These are phyloP conservation scores for Megaptera novaeangliae DNA, from an alignment of 2,113 vertebrate genomes.

Conservation along the genomic window DNA sequence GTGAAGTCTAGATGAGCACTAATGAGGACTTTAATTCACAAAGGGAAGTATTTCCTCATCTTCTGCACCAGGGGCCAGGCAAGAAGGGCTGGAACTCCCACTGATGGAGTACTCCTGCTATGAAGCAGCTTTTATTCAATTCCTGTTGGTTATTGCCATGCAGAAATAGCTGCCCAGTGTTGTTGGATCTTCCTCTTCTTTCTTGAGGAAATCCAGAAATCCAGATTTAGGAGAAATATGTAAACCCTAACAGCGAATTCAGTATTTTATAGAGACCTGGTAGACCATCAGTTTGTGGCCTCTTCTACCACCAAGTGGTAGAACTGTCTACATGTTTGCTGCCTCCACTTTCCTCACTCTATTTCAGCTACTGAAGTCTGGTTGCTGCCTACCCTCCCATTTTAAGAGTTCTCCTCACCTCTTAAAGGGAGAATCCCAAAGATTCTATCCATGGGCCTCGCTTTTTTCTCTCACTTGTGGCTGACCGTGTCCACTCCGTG, in stretches of 20 bases:
- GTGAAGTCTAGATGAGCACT: not conserved
- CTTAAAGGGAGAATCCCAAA: not conserved
- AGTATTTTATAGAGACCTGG: not conserved
- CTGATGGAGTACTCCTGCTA: not conserved
- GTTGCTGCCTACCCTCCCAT: not conserved
- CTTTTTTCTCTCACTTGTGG: not conserved
- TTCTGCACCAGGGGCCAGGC: not conserved
- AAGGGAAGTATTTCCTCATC: not conserved
- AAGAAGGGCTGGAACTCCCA: not conserved
- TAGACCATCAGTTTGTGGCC: not conserved
- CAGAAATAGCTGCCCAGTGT: not conserved
- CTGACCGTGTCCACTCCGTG: not conserved
- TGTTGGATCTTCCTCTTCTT: not conserved
- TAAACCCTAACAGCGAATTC: not conserved
- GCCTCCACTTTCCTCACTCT: not conserved
- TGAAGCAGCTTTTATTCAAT: not conserved
- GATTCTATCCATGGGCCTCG: not conserved
- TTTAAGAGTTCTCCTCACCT: not conserved
- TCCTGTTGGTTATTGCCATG: not conserved
- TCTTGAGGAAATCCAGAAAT: conserved; percentile 26
- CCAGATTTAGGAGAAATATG: not conserved
- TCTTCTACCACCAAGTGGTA: not conserved
- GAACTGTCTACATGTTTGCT: not conserved
- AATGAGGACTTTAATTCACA: not conserved
- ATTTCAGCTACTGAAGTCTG: not conserved